Percentiles rank a stretch among this genome's conserved stretches.
These are phyloP conservation scores for Euplagia quadripunctaria DNA, from an alignment of 2,888 invertebrate genomes.

Conservation along the genomic window DNA sequence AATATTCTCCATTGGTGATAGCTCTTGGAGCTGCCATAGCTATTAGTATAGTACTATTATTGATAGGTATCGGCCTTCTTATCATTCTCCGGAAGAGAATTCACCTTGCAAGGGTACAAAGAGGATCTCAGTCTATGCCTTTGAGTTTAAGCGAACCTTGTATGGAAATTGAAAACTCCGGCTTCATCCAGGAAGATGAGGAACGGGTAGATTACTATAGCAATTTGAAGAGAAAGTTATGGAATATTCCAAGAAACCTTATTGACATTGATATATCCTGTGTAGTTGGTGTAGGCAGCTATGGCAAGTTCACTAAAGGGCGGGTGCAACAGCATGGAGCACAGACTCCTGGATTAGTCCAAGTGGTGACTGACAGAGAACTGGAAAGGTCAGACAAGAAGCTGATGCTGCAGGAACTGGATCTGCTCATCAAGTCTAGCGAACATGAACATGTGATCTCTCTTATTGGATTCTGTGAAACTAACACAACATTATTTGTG, in stretches of 20 bases:
- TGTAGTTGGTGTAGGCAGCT: slow-evolving; percentile 91
- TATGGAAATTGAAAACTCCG: slow-evolving; percentile 93
- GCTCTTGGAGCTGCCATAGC: slow-evolving; percentile 88
- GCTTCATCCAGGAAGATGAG: slow-evolving; percentile 91
- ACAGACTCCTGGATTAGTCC: slow-evolving; percentile 87
- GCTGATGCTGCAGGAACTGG: slow-evolving; percentile 90
- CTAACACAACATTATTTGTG: slow-evolving; percentile 91
- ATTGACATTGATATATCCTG: slow-evolving; percentile 91
- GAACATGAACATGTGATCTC: slow-evolving; percentile 91
- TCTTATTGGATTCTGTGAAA: slow-evolving; percentile 93
- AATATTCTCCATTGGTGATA: slow-evolving; percentile 82
- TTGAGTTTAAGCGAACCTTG: slow-evolving; percentile 93
- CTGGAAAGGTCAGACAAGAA: slow-evolving; percentile 85
- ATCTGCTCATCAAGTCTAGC: slow-evolving; percentile 90
- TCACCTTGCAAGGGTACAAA: slow-evolving; percentile 79
- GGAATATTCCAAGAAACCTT: slow-evolving; percentile 91
- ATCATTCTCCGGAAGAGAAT: slow-evolving; percentile 86
- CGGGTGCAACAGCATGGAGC: slow-evolving; percentile 89
- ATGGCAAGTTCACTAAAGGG: slow-evolving; percentile 92
- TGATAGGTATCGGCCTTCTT: slow-evolving; percentile 89
- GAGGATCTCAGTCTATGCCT: slow-evolving; percentile 87
- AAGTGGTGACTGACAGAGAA: slow-evolving; percentile 88
- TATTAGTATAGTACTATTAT: slow-evolving; percentile 90
- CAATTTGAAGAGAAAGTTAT: slow-evolving; percentile 91
- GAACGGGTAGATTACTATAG: slow-evolving; percentile 91